These are phyloP conservation scores for Garrulus glandarius DNA, from an alignment of 2,797 vertebrate genomes.

Conservation along the genomic window DNA sequence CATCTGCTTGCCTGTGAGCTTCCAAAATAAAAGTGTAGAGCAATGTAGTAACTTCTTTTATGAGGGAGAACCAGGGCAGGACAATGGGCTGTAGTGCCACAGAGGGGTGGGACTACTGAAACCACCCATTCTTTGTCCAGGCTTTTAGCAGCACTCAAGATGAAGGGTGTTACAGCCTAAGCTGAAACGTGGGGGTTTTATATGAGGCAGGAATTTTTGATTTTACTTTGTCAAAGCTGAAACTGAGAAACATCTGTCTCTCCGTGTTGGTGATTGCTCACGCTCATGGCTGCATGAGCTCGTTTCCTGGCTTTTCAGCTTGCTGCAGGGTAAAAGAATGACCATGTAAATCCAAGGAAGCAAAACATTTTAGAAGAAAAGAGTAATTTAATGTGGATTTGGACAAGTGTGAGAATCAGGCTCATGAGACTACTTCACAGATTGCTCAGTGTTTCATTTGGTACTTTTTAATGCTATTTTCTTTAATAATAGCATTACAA, in stretches of 20 bases:
- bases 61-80: background rate
- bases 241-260: background rate
- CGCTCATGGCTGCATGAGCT: background rate
- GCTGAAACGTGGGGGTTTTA: background rate
- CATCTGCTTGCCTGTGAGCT: background rate
- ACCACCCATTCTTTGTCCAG: background rate
- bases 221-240: background rate
- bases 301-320: background rate
- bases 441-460: background rate
- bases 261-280: background rate
- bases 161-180: background rate
- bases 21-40: background rate
- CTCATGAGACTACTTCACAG: background rate
- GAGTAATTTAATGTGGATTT: background rate
- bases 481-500: slow-evolving; percentile 10
- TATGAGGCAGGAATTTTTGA: background rate
- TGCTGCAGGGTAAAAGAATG: background rate
- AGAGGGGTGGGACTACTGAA: background rate
- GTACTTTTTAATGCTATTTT: background rate
- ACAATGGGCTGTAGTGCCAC: background rate
- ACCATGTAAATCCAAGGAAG: background rate
- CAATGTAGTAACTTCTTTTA: background rate
- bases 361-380: background rate
- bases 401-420: background rate
- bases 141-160: background rate